Evolutionary conservation across 2,888 invertebrate genomes (phyloP), one percentile per base, ranked within the genome.

Genomic region (Tipula unca): DNA sequence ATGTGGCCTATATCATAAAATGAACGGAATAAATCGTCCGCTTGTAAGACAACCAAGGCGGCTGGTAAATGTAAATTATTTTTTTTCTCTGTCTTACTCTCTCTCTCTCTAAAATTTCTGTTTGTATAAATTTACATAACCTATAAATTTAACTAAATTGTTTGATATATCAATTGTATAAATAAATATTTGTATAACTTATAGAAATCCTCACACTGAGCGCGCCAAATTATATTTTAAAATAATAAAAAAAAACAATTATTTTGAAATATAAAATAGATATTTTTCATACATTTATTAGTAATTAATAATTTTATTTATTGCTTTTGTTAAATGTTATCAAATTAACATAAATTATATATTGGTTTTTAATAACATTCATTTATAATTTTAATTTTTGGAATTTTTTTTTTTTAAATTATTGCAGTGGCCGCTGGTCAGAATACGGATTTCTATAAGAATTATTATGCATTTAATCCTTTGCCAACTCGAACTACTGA

Each of bases 1-100:
- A 88, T 99, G 99, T 92, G 99, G 99, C 89, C 96, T 99, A 88
- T 99, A 99, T 93, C 95, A 96, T 92, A 97, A 97, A 93, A 96
- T 97, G 96, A 98, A 98, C 92, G 97, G 97, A 90, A 95, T 96
- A 93, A 97, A 97, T 92, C 94, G 97, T 89, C 97, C 98, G 86
- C 93, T 97, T 89, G 95, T 96, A 89, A 97, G 96, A 93, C 97
- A 96, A 91, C 96, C 97, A 90, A 94, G 97, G 92, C 94, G 97
- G 93, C 93, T 96, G 95, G 97, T 97, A 94, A 91, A 89, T 89
- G 88, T 86, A 83, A 86, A 85, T 85, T 48, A 82, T 20, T 14
- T 85, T 85, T 29, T 39, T 39, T 39, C 5, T 85, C 6, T 36
- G n/a, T n/a, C 17, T 29, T 17, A n/a, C 3, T 54, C 20, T 54